phyloP scores from a whole-genome alignment of 2,113 vertebrate species.

The Glareola pratincola region DNA sequence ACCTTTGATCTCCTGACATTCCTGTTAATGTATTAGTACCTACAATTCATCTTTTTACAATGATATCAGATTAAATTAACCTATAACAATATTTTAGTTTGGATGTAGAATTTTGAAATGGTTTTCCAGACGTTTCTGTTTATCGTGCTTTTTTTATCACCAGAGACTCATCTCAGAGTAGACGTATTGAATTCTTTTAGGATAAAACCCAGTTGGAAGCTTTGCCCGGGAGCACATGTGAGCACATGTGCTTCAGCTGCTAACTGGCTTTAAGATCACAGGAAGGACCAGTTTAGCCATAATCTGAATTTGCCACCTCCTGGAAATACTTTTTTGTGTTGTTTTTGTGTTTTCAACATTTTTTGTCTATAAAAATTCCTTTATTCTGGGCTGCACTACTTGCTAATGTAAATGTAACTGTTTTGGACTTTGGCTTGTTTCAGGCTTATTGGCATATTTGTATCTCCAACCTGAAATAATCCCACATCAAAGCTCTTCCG shows the following conservation, averaged over 20 bases:
- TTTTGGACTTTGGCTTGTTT: background rate
- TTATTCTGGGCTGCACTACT: background rate
- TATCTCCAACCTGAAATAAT: background rate
- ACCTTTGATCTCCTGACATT: background rate
- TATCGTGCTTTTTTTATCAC: background rate
- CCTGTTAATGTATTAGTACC: background rate
- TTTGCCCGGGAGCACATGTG: background rate
- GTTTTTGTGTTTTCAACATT: rapidly evolving
- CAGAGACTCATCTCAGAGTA: background rate
- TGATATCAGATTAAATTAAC: background rate
- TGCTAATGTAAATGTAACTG: background rate
- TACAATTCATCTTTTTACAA: background rate
- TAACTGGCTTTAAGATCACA: background rate
- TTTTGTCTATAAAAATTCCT: background rate
- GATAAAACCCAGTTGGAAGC: background rate
- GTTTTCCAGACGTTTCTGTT: background rate
- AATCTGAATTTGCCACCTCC: background rate
- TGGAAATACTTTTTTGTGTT: background rate
- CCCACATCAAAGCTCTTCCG: background rate
- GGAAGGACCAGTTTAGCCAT: background rate
- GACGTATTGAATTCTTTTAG: background rate
- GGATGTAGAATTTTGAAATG: background rate
- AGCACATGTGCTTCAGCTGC: background rate
- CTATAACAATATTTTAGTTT: background rate
- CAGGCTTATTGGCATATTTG: background rate